Conservation (phyloP, 2,888 invertebrate genomes). For the Luffia ferchaultella region DNA sequence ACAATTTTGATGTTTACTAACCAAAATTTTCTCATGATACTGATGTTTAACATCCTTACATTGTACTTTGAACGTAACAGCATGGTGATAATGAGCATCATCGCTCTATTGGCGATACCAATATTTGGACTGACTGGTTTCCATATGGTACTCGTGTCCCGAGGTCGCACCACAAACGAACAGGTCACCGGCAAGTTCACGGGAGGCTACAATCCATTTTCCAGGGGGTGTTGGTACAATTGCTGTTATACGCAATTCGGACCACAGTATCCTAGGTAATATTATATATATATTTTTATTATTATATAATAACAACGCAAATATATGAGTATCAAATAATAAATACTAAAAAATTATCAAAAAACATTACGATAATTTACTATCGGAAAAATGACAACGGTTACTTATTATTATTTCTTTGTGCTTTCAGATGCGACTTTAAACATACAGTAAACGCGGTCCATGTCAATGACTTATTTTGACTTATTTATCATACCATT, state of each 20-base stretch:
- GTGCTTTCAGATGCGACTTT: too few species aligned
- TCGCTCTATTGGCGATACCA: conserved; percentile 91
- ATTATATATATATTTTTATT: not conserved
- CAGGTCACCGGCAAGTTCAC: conserved; percentile 99
- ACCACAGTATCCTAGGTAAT: conserved; percentile 96
- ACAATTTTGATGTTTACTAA: too few species aligned
- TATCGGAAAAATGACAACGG: too few species aligned
- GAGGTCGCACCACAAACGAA: conserved; percentile 98
- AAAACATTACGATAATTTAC: too few species aligned
- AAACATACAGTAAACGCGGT: too few species aligned
- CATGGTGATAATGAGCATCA: conserved; percentile 91
- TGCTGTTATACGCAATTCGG: conserved; percentile 96
- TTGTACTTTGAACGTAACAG: conserved; percentile 42
- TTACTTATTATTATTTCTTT: too few species aligned
- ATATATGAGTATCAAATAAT: too few species aligned
- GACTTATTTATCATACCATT: too few species aligned
- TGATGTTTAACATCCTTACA: not conserved
- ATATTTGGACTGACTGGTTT: conserved; percentile 98
- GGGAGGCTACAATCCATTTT: conserved; percentile 98
- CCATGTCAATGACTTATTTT: too few species aligned
- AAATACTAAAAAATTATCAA: too few species aligned
- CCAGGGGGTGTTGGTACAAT: conserved; percentile 93
- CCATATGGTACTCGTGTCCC: conserved; percentile 94
- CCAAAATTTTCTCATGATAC: not conserved
- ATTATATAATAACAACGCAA: not conserved